Evolutionary conservation across 2,888 invertebrate genomes (phyloP).

Genomic region (Hemithea aestivaria): DNA sequence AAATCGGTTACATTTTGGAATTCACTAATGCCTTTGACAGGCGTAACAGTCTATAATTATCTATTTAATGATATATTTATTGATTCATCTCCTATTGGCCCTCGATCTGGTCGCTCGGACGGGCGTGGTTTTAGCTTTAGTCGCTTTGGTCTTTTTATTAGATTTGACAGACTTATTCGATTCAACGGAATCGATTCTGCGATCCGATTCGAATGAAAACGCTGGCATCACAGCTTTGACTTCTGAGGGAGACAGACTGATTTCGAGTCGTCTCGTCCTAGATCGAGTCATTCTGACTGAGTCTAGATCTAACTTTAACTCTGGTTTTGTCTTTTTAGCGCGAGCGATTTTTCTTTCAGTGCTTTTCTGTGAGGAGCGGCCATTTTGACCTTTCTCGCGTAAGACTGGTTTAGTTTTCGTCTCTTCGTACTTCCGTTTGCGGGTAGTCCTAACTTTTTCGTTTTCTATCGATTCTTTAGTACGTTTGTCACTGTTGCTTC

Average conservation of each 20-base stretch:
- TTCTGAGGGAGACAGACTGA: constrained; percentile 62
- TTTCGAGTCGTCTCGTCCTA: constrained; percentile 51
- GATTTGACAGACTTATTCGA: constrained; percentile 46
- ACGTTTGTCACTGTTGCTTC: background rate
- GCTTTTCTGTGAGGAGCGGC: constrained; percentile 45
- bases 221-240: constrained; percentile 47
- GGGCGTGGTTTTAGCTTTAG: constrained; percentile 48
- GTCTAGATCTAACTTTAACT: constrained; percentile 29
- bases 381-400: constrained; percentile 68
- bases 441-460: constrained; percentile 52
- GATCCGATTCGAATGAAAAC: constrained; percentile 62
- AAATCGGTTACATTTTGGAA: no score
- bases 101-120: constrained; percentile 48
- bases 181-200: constrained; percentile 50
- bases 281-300: constrained; percentile 62
- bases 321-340: constrained; percentile 38
- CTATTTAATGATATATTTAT: constrained; percentile 30
- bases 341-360: constrained; percentile 46
- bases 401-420: constrained; percentile 51
- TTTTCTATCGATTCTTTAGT: constrained; percentile 66
- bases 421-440: constrained; percentile 60
- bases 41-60: constrained; percentile 42
- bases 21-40: no score
- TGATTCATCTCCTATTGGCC: constrained; percentile 51
- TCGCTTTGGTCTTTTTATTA: constrained; percentile 34